Conservation (phyloP, 2,113 vertebrate genomes). For the Haplochromis burtoni region DNA sequence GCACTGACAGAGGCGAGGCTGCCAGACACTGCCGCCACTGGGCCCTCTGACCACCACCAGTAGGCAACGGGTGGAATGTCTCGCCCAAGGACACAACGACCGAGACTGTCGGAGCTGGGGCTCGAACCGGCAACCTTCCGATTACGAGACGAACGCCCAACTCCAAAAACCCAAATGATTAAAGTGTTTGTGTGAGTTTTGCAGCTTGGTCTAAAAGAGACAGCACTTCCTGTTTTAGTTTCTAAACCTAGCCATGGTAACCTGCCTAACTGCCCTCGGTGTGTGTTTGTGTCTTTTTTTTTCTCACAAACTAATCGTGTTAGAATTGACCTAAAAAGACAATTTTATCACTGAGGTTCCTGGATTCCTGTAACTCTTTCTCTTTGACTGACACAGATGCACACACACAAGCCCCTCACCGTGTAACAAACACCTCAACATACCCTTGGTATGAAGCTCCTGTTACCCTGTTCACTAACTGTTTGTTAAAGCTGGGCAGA, state of each 20-base stretch:
- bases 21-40: no score
- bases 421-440: background rate
- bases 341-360: background rate
- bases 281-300: background rate
- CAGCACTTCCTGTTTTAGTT: conserved; percentile 1
- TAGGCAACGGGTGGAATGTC: background rate
- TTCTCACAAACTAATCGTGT: conserved; percentile 20
- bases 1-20: background rate
- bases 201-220: conserved; percentile 37
- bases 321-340: background rate
- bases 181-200: background rate
- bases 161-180: background rate
- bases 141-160: background rate
- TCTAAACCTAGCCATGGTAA: conserved; percentile 4
- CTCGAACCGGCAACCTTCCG: fast-evolving
- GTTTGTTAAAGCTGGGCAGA: background rate
- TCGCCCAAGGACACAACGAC: background rate
- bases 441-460: background rate
- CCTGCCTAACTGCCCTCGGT: conserved; percentile 6
- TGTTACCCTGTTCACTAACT: background rate
- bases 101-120: background rate
- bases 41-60: background rate
- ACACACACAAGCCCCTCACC: background rate
- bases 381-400: background rate
- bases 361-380: background rate